These are phyloP conservation scores for Cheilosia variabilis DNA, from an alignment of 2,888 invertebrate species.

Conservation along the genomic window DNA sequence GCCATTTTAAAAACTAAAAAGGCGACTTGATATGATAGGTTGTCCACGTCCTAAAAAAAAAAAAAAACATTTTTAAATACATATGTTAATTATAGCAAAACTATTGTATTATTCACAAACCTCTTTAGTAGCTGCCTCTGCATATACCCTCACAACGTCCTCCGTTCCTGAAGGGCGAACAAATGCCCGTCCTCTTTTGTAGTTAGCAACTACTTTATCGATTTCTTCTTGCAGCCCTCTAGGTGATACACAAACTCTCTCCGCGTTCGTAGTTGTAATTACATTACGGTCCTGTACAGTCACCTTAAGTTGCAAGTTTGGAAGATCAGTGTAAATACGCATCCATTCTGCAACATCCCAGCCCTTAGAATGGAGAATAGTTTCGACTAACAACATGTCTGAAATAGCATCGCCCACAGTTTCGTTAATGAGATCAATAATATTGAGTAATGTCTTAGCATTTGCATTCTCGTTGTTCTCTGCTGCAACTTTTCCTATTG, in stretches of 20 bases:
- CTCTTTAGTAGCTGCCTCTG: slow-evolving; percentile 92
- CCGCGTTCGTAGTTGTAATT: slow-evolving; percentile 94
- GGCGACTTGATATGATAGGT: slow-evolving; percentile 90
- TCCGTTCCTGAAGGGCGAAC: slow-evolving; percentile 99
- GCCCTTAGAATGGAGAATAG: slow-evolving; percentile 91
- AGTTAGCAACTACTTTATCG: slow-evolving; percentile 88
- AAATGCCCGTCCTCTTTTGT: slow-evolving; percentile 91
- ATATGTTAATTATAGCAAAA: neutral
- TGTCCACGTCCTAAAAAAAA: slow-evolving; percentile 85
- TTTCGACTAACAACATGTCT: slow-evolving; percentile 96
- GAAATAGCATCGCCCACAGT: slow-evolving; percentile 99
- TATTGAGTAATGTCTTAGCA: slow-evolving; percentile 87
- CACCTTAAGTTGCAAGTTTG: slow-evolving; percentile 94
- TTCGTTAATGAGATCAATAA: slow-evolving; percentile 95
- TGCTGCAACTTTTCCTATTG: slow-evolving; percentile 85
- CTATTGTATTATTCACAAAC: slow-evolving; percentile 80
- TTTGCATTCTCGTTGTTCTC: slow-evolving; percentile 77
- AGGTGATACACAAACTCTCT: slow-evolving; percentile 91
- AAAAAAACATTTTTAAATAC: slow-evolving; percentile 29
- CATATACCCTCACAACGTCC: slow-evolving; percentile 97
- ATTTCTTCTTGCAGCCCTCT: slow-evolving; percentile 92
- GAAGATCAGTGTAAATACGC: slow-evolving; percentile 91
- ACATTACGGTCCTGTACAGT: slow-evolving; percentile 93
- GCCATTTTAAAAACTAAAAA: slow-evolving; percentile 90
- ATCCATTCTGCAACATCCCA: slow-evolving; percentile 93